Base-by-base conservation (phyloP, 2,113 vertebrate species). In the Phocoena sinus region DNA sequence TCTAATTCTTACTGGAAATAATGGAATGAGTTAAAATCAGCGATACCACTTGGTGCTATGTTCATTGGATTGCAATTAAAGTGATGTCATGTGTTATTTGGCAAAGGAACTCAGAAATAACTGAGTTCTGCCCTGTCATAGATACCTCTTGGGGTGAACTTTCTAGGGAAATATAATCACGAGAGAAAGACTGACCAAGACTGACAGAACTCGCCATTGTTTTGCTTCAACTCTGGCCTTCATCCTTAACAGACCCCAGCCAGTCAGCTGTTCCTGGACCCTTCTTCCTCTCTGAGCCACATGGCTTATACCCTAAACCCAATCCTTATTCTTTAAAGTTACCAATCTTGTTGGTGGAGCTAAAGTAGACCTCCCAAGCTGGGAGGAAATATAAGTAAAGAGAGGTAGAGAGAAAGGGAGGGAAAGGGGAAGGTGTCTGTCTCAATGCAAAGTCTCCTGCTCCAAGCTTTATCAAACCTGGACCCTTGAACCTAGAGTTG, bases 21-120 rank as follows among this genome's bases (percentile, higher is more conserved):
- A 58, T 36, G 2, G 21, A 85, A 87, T 89, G 13, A 84, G 73
- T 94, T 96, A 82, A 81, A 71, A 41, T 91, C 53, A 91, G 6
- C 84, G 31, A 12, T 36, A 58, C 38, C 62, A 88, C 63, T 63
- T 74, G 21, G 17, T 56, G 14, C 86, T 91, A 33, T 74, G 67
- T 91, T 79, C 50, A 73, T 10, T 73, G 77, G 93, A 28, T 44
- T 89, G 25, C 62, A 70, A 26, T 95, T 58, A 36, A 65, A 65
- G 71, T 28, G 84, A 62, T 50, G n/a, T 50, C 28, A 2, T 41
- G 26, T 77, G 17, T 56, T 90, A 74, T 74, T 95, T 94, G 68
- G 73, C 33, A 93, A 73, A 56, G 50, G 31, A 81, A 73, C 33
- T 85, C 68, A 83, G 38, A 83, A 58, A 62, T 77, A 89, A 63